Evolutionary conservation across 2,888 invertebrate genomes (phyloP).

Genomic region (Leucozona laternaria): DNA sequence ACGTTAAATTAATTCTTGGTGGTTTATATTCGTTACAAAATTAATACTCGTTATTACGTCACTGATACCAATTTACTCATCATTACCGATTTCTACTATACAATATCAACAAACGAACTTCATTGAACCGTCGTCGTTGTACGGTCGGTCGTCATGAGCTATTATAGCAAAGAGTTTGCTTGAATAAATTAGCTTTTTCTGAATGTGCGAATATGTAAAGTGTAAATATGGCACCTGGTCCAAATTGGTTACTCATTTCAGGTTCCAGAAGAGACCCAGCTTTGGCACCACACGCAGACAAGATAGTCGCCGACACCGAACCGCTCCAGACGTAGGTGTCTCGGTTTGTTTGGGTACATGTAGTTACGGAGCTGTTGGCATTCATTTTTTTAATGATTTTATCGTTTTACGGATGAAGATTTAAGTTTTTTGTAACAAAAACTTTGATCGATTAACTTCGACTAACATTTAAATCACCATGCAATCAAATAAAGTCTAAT

Average conservation of each 20-base stretch:
- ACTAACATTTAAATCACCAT: too few species aligned
- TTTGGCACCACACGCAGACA: slow-evolving; percentile 47
- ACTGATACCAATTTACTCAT: slow-evolving; percentile 34
- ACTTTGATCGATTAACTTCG: too few species aligned
- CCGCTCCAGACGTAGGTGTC: slow-evolving; percentile 32
- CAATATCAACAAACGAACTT: slow-evolving; percentile 25
- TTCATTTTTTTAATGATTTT: background rate
- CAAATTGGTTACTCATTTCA: slow-evolving; percentile 25
- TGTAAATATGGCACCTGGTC: slow-evolving; percentile 42
- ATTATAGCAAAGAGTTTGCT: background rate
- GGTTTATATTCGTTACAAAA: background rate
- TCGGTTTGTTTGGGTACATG: background rate
- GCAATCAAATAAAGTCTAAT: too few species aligned
- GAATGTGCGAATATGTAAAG: slow-evolving; percentile 13
- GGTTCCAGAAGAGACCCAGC: slow-evolving; percentile 25
- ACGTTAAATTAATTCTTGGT: background rate
- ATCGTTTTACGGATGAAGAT: too few species aligned
- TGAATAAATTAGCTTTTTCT: slow-evolving; percentile 27
- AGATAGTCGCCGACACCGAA: background rate
- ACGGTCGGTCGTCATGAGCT: background rate
- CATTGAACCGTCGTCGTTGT: background rate
- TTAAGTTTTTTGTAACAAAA: too few species aligned
- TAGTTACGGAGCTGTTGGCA: background rate
- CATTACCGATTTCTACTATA: slow-evolving; percentile 2
- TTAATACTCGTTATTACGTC: slow-evolving; percentile 5